Base-by-base conservation (phyloP, 2,888 invertebrate species). In the Cepaea hortensis region DNA sequence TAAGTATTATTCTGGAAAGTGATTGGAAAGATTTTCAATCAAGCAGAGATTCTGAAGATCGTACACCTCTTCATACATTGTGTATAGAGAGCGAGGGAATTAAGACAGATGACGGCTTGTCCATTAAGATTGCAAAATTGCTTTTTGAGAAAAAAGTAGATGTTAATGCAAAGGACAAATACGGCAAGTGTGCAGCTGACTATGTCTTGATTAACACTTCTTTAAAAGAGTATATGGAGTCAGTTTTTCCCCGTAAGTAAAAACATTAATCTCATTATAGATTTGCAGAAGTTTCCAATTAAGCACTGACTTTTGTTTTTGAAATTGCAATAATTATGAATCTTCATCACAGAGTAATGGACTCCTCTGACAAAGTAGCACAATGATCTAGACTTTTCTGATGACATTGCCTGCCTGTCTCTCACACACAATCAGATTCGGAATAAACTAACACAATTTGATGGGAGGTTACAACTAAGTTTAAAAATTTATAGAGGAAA, bases 61-160 rank as follows among this genome's bases (percentile, higher is more conserved):
- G 86, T 61, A 88, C 88, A 18, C 82, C 86, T 65, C 82, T 88
- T 6, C 88, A 88, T 62, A 62, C 82, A 35, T 73, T 81, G 3
- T 88, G 86, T 61, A 79, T 86, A 50, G 84, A 86, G 35, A 82
- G 79, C 23, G 80, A 73, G 46, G 77, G 77, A 48, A 86, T 79
- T 23, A 68, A 68, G 11, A 13, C 18, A 3, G 79, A 77, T 20
- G 65, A 72, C 55, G 20, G 23, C 55, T 46, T 83, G 20, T 84
- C 55, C 13, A 23, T 55, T 46, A 68, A 81, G 23, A 85, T 88
- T 50, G 85, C 85, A n/a, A n/a, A 61, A 48, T 46, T 89, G 11
- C 87, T 91, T 15, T 62, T 90, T 73, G 85, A 90, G 5, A 90
- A 89, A 65, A 90, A 89, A 1, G 86, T 89, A 84, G 89, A 90